phyloP scores from a whole-genome alignment of 2,113 vertebrate genomes.

The Meleagris gallopavo region DNA sequence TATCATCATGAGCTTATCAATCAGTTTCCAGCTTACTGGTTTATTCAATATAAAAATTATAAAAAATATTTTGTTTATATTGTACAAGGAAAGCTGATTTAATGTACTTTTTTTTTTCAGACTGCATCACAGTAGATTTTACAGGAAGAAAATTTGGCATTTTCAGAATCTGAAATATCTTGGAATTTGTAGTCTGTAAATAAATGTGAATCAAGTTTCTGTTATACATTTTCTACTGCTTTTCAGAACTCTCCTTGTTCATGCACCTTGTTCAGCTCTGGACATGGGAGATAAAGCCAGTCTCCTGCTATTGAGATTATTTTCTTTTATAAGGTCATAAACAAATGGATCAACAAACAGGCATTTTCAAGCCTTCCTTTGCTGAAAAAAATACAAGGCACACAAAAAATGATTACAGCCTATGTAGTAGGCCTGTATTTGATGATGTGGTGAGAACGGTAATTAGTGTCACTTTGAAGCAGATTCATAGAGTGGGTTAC shows the following conservation, averaged over 20 bases:
- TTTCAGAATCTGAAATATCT: neutral
- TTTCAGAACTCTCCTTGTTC: neutral
- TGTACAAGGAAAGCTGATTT: neutral
- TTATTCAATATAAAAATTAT: neutral
- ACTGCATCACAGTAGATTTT: neutral
- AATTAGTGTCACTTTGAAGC: neutral
- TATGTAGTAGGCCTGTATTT: neutral
- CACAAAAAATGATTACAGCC: neutral
- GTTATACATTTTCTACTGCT: neutral
- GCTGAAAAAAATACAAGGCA: accelerated
- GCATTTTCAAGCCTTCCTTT: neutral
- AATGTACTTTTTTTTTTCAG: neutral
- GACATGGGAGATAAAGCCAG: neutral
- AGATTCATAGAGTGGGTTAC: neutral
- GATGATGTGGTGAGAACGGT: neutral
- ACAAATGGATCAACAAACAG: neutral
- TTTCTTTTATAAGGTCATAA: neutral
- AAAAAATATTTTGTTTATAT: neutral
- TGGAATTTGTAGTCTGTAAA: accelerated
- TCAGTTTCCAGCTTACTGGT: neutral
- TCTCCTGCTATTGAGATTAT: neutral
- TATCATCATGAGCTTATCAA: accelerated
- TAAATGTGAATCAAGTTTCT: neutral
- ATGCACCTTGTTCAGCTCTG: neutral
- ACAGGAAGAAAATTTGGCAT: neutral